A percentile compares a stretch with the other conserved stretches of the same genome.
These are phyloP conservation scores for Rhyacophila brunnea DNA, from an alignment of 1,140 invertebrate genomes.

Conservation along the genomic window DNA sequence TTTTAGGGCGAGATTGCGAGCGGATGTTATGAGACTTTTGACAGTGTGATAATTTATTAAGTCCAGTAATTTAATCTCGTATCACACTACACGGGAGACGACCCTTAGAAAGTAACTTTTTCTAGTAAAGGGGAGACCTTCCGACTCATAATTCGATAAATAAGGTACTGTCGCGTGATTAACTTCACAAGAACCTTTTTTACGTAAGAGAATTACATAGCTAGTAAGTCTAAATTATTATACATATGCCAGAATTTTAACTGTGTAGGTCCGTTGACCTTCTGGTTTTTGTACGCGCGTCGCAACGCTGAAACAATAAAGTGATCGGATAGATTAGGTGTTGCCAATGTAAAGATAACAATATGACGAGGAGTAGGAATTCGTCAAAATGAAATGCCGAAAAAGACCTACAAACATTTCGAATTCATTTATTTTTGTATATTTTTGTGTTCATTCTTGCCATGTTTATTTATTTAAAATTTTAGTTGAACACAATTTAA, in stretches of 20 bases:
- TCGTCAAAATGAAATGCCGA: conserved; percentile 1
- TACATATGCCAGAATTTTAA: too few relatives aligned
- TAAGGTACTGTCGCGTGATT: too few relatives aligned
- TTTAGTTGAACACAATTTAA: too few relatives aligned
- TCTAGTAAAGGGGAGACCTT: neutral
- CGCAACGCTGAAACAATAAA: conserved; percentile 3
- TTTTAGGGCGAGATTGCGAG: conserved; percentile 4
- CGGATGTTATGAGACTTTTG: conserved; percentile 1
- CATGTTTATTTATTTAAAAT: neutral
- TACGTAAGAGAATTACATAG: too few relatives aligned
- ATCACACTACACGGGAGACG: neutral
- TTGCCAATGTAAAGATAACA: conserved; percentile 16
- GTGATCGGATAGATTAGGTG: conserved; percentile 10
- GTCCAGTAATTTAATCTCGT: neutral
- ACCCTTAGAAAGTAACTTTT: neutral
- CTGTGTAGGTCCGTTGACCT: too few relatives aligned
- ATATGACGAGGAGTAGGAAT: conserved; percentile 2
- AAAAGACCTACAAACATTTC: neutral
- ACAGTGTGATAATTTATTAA: neutral
- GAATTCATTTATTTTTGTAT: neutral
- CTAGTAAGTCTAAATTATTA: too few relatives aligned
- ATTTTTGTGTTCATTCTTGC: conserved; percentile 3
- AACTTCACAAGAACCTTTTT: too few relatives aligned
- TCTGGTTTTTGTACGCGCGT: too few relatives aligned
- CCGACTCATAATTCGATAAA: too few relatives aligned